These are phyloP conservation scores for Chlorops oryzae DNA, from an alignment of 1,140 invertebrate genomes.

Conservation along the genomic window DNA sequence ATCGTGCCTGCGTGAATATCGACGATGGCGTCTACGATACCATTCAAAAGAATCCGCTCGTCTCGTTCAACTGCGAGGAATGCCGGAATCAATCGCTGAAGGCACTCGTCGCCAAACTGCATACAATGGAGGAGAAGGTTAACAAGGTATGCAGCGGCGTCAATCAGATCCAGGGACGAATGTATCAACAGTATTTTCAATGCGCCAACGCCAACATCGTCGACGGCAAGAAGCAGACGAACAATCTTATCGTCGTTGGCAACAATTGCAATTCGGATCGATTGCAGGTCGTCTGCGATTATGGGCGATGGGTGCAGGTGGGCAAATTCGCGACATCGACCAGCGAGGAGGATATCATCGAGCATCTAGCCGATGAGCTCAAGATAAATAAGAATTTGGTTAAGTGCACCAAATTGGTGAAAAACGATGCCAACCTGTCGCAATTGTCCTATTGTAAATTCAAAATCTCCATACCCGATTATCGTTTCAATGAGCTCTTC, in stretches of 20 bases:
- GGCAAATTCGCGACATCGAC: constrained; percentile 44
- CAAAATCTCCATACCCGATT: constrained; percentile 44
- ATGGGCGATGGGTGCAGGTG: constrained; percentile 44
- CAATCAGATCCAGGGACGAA: constrained; percentile 44
- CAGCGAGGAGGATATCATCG: constrained; percentile 43
- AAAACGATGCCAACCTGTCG: constrained; percentile 43
- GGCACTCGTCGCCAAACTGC: constrained; percentile 31
- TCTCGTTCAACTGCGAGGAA: constrained; percentile 43
- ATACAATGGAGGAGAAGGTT: constrained; percentile 43
- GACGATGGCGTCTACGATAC: constrained; percentile 40
- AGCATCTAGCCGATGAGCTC: constrained; percentile 40
- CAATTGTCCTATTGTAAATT: constrained; percentile 45
- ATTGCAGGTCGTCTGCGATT: constrained; percentile 44
- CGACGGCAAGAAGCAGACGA: constrained; percentile 39
- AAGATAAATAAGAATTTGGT: constrained; percentile 45
- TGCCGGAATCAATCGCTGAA: constrained; percentile 41
- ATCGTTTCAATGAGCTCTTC: constrained; percentile 46
- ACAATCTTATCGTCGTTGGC: constrained; percentile 42
- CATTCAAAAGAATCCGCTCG: constrained; percentile 42
- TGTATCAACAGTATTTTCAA: constrained; percentile 46
- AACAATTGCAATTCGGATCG: constrained; percentile 46
- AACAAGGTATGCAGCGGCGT: constrained; percentile 44
- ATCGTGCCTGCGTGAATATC: constrained; percentile 41
- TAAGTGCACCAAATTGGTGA: constrained; percentile 43
- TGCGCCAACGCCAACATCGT: constrained; percentile 36